Percentiles rank a stretch among this genome's conserved stretches.
Evolutionary conservation across 2,113 vertebrate genomes (phyloP).

Genomic region (Sturnus vulgaris): DNA sequence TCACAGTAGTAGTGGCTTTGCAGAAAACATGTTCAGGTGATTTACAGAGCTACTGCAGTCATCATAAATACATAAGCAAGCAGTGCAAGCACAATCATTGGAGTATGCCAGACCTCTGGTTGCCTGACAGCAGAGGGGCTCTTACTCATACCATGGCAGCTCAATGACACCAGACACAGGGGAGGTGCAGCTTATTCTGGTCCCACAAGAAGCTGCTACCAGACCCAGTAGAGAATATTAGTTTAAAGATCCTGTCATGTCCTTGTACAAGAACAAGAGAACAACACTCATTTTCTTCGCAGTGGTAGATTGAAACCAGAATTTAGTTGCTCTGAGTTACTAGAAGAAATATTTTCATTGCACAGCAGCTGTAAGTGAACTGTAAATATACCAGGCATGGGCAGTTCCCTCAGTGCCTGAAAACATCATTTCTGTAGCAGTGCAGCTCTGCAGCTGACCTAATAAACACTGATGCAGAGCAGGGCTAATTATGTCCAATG

Average conservation of each 20-base stretch:
- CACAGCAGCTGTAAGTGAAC: neutral
- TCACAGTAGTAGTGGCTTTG: neutral
- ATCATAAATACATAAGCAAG: slow-evolving; percentile 14
- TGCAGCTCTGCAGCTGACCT: slow-evolving; percentile 24
- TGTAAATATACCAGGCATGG: neutral
- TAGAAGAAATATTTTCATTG: neutral
- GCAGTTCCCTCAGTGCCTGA: neutral
- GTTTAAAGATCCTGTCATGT: neutral
- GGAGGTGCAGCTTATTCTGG: neutral
- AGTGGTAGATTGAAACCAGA: neutral
- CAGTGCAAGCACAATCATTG: neutral
- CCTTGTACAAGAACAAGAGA: neutral
- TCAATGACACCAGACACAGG: neutral
- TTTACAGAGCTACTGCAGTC: slow-evolving; percentile 1
- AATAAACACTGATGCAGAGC: neutral
- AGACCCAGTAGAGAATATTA: neutral
- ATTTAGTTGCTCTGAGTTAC: neutral
- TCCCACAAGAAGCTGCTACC: neutral
- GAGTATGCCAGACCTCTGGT: neutral
- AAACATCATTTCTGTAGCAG: neutral
- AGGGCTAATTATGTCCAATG: slow-evolving; percentile 14
- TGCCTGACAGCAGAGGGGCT: neutral
- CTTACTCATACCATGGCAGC: neutral
- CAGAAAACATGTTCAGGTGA: neutral
- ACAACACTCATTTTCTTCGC: neutral